Conservation (phyloP, 2,113 vertebrate species). For the Heterotilapia buettikoferi region DNA sequence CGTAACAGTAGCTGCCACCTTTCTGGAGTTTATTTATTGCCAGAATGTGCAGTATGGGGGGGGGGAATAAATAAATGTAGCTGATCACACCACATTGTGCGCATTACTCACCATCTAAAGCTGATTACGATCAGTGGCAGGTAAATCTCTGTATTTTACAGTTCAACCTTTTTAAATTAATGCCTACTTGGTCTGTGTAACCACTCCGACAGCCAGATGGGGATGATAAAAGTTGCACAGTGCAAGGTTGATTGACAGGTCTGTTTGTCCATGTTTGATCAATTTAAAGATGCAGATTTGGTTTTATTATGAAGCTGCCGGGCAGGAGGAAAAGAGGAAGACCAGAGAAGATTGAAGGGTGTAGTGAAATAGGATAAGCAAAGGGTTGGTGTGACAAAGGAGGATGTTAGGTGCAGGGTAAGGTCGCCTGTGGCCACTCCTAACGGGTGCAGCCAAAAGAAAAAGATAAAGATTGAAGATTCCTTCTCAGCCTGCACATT, state of each 20-base stretch:
- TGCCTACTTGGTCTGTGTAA: neutral
- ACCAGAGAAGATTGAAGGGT: neutral
- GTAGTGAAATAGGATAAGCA: neutral
- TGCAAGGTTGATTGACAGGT: neutral
- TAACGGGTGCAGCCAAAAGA: neutral
- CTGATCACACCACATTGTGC: neutral
- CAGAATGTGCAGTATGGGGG: neutral
- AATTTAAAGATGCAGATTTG: neutral
- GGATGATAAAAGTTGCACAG: neutral
- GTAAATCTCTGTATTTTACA: neutral
- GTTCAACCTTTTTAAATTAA: neutral
- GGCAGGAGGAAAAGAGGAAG: neutral
- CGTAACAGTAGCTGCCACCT: neutral
- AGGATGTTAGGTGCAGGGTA: neutral
- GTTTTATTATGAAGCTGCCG: neutral
- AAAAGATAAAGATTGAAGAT: neutral
- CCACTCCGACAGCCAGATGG: neutral
- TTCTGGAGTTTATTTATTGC: neutral
- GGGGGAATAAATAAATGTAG: neutral
- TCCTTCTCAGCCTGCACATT: neutral
- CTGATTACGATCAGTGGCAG: neutral
- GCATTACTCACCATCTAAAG: neutral
- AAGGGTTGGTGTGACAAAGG: neutral
- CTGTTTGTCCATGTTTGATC: neutral
- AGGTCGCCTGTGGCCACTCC: neutral